These are phyloP conservation scores for Myotis brandtii DNA, from an alignment of 2,113 vertebrate species.

Conservation along the genomic window DNA sequence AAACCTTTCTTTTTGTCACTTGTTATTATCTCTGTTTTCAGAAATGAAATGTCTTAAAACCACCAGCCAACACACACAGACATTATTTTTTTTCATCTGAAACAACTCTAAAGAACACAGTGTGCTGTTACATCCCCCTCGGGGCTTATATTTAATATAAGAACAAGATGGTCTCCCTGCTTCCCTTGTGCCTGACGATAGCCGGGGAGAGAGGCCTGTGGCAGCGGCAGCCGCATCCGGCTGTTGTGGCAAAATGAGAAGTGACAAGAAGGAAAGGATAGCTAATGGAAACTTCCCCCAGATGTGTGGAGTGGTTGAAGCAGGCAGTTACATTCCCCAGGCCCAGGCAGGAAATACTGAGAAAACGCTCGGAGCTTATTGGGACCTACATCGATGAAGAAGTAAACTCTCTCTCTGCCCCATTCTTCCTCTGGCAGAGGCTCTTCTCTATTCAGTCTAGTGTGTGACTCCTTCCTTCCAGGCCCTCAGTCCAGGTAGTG, in stretches of 20 bases:
- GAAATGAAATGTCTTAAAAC: slow-evolving; percentile 75
- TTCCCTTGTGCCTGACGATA: slow-evolving; percentile 27
- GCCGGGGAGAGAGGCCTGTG: not conserved
- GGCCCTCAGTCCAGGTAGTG: not conserved
- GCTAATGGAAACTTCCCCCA: slow-evolving; percentile 27
- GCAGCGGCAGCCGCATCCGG: not conserved
- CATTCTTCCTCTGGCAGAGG: not conserved
- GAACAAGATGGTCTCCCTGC: slow-evolving; percentile 68
- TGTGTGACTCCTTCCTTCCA: not conserved
- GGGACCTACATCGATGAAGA: not conserved
- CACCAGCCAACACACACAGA: slow-evolving; percentile 58
- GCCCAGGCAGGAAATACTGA: not conserved
- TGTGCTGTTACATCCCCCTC: slow-evolving; percentile 58
- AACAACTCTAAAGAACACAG: slow-evolving; percentile 62
- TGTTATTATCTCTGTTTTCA: slow-evolving; percentile 71
- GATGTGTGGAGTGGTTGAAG: not conserved
- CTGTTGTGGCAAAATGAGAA: slow-evolving; percentile 59
- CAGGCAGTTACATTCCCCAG: not conserved
- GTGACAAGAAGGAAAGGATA: slow-evolving; percentile 56
- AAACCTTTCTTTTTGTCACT: slow-evolving; percentile 24
- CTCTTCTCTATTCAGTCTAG: not conserved
- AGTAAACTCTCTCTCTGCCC: not conserved
- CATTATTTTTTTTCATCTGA: slow-evolving; percentile 48
- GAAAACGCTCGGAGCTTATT: not conserved
- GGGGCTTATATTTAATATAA: slow-evolving; percentile 78